Conservation (phyloP, 2,113 vertebrate genomes). For the Arenaria interpres region DNA sequence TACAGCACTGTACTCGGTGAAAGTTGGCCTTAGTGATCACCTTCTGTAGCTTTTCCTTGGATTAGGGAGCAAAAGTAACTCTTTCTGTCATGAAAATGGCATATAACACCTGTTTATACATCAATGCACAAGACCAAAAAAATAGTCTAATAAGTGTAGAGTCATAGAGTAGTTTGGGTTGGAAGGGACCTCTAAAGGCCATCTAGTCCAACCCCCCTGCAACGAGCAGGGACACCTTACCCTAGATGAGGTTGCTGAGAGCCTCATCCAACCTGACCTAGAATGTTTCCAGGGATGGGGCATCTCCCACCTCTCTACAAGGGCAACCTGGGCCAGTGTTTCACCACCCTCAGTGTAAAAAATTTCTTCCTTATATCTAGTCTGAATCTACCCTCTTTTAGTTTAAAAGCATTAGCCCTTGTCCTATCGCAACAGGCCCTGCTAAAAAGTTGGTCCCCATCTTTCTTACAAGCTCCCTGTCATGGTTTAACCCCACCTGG, state of each 20-base stretch:
- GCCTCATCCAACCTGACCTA: neutral
- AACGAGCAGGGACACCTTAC: neutral
- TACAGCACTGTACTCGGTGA: rapidly evolving
- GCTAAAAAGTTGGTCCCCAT: neutral
- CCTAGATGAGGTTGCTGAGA: neutral
- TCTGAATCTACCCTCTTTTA: neutral
- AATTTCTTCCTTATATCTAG: neutral
- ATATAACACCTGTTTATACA: neutral
- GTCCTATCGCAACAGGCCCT: neutral
- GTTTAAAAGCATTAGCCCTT: neutral
- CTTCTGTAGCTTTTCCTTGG: neutral
- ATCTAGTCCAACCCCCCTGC: neutral
- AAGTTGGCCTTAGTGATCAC: neutral
- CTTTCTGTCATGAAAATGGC: neutral
- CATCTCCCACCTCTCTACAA: neutral
- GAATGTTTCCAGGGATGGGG: neutral
- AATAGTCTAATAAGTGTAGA: rapidly evolving
- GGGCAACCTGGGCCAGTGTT: neutral
- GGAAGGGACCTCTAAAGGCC: neutral
- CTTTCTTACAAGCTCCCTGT: neutral
- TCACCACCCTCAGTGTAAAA: neutral
- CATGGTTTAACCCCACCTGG: neutral
- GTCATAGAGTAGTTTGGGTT: neutral
- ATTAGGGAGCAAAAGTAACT: neutral
- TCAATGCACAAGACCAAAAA: neutral